A percentile compares a stretch with the other conserved stretches of the same genome.
phyloP scores from a whole-genome alignment of 53 echinoderm and acorn worm genomes.

The Antedon mediterranea region DNA sequence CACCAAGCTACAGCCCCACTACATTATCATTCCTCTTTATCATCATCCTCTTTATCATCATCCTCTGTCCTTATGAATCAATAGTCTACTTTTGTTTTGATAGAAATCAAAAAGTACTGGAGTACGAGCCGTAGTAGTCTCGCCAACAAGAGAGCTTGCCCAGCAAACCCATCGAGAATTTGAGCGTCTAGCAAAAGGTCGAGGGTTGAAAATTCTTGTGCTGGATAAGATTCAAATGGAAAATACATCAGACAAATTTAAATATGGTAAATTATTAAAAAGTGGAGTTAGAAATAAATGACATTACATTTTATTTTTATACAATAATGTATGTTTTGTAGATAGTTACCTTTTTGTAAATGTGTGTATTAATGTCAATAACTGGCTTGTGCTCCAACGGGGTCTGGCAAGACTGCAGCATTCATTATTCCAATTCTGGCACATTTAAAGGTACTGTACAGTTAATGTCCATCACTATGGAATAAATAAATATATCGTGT shows the following conservation, averaged over 20 bases:
- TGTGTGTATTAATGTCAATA: too few species aligned
- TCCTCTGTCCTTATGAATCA: too few species aligned
- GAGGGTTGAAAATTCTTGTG: constrained; percentile 56
- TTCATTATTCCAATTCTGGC: constrained; percentile 78
- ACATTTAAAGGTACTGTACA: constrained; percentile 60
- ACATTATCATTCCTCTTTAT: too few species aligned
- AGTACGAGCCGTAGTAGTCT: constrained; percentile 76
- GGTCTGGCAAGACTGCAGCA: constrained; percentile 92
- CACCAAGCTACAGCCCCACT: too few species aligned
- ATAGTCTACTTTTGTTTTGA: not conserved
- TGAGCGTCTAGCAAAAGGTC: constrained; percentile 54
- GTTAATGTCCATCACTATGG: too few species aligned
- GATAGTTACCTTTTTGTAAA: too few species aligned
- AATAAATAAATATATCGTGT: too few species aligned
- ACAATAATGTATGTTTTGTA: too few species aligned
- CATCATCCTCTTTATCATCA: too few species aligned
- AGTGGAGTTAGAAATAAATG: too few species aligned
- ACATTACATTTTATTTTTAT: too few species aligned
- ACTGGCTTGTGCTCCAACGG: constrained; percentile 95
- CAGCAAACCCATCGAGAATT: constrained; percentile 85
- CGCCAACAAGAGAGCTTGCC: constrained; percentile 85
- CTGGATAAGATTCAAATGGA: constrained; percentile 70
- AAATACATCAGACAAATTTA: constrained; percentile 39
- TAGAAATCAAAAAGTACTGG: constrained; percentile 75
- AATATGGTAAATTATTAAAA: too few species aligned